Conservation (phyloP, 2,797 vertebrate genomes). For the Leptatherina wallacei region DNA sequence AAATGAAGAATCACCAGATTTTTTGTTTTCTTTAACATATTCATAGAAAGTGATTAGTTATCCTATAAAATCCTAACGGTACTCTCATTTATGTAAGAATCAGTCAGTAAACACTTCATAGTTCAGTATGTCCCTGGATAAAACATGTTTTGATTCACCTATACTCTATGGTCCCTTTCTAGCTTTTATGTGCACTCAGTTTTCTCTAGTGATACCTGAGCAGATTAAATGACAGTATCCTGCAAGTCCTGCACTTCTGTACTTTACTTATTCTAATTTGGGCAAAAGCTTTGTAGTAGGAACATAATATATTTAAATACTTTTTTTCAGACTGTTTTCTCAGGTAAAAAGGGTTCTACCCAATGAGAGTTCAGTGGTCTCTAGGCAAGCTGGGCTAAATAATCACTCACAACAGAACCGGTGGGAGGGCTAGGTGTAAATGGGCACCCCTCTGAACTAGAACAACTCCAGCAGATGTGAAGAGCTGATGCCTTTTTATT, state of each 20-base stretch:
- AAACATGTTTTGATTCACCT: slow-evolving; percentile 57
- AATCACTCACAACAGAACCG: slow-evolving; percentile 73
- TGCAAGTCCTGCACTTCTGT: slow-evolving; percentile 1
- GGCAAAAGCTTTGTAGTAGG: neutral
- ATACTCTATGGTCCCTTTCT: slow-evolving; percentile 52
- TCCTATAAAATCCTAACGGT: neutral
- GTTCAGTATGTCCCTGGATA: slow-evolving; percentile 1
- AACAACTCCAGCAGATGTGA: slow-evolving; percentile 71
- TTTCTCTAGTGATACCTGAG: slow-evolving; percentile 4
- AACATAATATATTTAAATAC: slow-evolving; percentile 3
- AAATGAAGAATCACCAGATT: neutral
- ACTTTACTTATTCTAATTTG: neutral
- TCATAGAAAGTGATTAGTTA: neutral
- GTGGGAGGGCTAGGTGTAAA: slow-evolving; percentile 75
- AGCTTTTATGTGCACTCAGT: slow-evolving; percentile 26
- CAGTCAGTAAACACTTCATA: slow-evolving; percentile 7
- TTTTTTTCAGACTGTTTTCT: slow-evolving; percentile 2
- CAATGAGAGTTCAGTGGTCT: slow-evolving; percentile 35
- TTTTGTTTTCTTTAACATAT: neutral
- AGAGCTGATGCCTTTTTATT: slow-evolving; percentile 25
- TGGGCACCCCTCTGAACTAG: slow-evolving; percentile 71
- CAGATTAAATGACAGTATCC: neutral
- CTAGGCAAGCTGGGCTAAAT: slow-evolving; percentile 66
- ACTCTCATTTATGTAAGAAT: neutral
- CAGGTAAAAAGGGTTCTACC: slow-evolving; percentile 22